Percentiles rank a stretch among this genome's conserved stretches.
phyloP scores from a whole-genome alignment of 2,113 vertebrate genomes.

The Alligator mississippiensis region DNA sequence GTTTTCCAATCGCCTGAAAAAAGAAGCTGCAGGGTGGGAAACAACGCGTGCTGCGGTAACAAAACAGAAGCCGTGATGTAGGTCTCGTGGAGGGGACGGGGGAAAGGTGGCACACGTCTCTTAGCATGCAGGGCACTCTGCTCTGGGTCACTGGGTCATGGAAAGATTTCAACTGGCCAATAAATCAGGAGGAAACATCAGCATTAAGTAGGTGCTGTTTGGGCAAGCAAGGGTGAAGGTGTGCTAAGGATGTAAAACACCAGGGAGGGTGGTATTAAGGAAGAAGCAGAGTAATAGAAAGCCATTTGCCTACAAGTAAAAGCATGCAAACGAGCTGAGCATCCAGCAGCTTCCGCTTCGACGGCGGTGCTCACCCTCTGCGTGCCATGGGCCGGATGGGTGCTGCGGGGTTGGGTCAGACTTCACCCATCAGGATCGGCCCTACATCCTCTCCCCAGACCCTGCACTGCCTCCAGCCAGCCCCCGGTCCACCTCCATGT shows the following conservation, averaged over 20 bases:
- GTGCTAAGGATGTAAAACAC: not conserved
- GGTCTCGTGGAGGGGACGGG: not conserved
- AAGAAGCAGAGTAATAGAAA: too few relatives aligned
- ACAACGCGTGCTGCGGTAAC: not conserved
- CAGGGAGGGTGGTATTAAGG: not conserved
- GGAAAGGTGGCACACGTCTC: not conserved
- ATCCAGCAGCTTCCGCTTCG: not conserved
- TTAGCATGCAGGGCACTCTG: too few relatives aligned
- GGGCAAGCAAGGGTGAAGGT: not conserved
- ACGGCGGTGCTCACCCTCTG: too few relatives aligned
- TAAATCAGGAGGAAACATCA: not conserved
- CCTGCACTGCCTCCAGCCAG: too few relatives aligned
- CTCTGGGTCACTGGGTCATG: too few relatives aligned
- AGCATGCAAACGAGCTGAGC: not conserved
- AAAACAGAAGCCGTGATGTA: not conserved
- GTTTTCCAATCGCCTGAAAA: slow-evolving; percentile 57
- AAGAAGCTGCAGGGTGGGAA: slow-evolving; percentile 41
- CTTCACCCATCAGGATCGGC: too few relatives aligned
- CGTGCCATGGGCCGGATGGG: too few relatives aligned
- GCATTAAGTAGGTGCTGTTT: not conserved
- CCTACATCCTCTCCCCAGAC: too few relatives aligned
- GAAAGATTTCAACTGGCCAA: too few relatives aligned
- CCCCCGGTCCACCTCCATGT: too few relatives aligned
- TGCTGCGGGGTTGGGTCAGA: too few relatives aligned
- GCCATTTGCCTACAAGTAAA: too few relatives aligned